Percentiles rank a stretch among this genome's conserved stretches.
Conservation (phyloP, 2,888 invertebrate genomes). For the Myathropa florea region DNA sequence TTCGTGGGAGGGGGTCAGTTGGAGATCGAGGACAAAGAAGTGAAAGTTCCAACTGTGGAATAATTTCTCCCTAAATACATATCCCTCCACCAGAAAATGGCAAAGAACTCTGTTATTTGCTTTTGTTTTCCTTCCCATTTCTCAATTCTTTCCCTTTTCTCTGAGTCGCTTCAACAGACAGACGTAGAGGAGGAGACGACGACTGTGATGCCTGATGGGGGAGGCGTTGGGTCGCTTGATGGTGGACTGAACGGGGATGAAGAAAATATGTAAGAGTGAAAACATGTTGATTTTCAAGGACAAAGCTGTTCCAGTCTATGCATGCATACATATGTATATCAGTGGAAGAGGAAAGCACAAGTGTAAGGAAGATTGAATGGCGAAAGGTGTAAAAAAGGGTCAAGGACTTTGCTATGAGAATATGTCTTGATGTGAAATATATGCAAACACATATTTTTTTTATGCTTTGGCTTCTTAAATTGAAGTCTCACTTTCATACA, state of each 20-base stretch:
- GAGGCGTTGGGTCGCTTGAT: background rate
- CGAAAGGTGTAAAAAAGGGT: constrained; percentile 42
- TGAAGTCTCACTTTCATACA: constrained; percentile 5
- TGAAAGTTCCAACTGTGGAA: constrained; percentile 38
- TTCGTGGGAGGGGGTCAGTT: background rate
- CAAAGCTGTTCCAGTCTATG: constrained; percentile 22
- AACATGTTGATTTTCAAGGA: constrained; percentile 56
- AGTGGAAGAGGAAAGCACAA: background rate
- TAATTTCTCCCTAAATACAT: constrained; percentile 18
- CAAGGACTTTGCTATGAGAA: constrained; percentile 70
- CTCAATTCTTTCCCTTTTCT: constrained; percentile 27
- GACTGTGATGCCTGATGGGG: background rate
- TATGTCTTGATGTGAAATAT: constrained; percentile 73
- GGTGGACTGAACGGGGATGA: constrained; percentile 3
- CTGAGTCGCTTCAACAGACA: constrained; percentile 1
- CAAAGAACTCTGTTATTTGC: constrained; percentile 23
- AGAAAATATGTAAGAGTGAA: constrained; percentile 45
- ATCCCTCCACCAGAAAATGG: constrained; percentile 5
- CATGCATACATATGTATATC: background rate
- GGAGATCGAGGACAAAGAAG: constrained; percentile 1
- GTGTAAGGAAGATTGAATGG: constrained; percentile 13
- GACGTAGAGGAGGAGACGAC: background rate
- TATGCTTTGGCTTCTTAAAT: constrained; percentile 1
- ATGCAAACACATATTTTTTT: background rate
- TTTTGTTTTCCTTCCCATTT: constrained; percentile 35